Evolutionary conservation across 2,888 invertebrate species (phyloP).

Genomic region (Cordilura impudica): DNA sequence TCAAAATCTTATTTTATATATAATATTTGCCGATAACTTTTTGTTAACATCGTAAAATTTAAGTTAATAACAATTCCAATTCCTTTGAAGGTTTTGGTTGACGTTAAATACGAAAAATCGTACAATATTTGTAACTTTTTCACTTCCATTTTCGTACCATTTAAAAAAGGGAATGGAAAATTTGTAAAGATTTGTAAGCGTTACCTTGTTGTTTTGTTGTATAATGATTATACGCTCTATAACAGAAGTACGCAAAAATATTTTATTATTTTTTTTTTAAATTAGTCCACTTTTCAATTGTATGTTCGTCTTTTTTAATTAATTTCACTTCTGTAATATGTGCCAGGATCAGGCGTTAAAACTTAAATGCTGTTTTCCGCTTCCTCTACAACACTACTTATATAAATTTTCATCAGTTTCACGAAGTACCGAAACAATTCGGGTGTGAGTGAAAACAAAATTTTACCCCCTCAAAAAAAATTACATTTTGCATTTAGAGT

Average conservation of each 20-base stretch:
- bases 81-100: too few relatives aligned
- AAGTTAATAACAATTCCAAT: too few relatives aligned
- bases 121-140: too few relatives aligned
- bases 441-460: slow-evolving; percentile 33
- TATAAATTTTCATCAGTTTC: slow-evolving; percentile 42
- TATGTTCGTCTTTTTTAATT: not conserved
- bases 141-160: too few relatives aligned
- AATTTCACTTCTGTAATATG: slow-evolving; percentile 26
- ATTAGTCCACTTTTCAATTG: slow-evolving; percentile 6
- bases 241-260: slow-evolving; percentile 74
- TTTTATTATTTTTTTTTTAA: slow-evolving; percentile 61
- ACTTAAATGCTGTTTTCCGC: slow-evolving; percentile 53
- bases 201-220: slow-evolving; percentile 67
- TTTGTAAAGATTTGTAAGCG: too few relatives aligned
- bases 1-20: too few relatives aligned
- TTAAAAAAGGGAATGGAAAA: too few relatives aligned
- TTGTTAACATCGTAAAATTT: too few relatives aligned
- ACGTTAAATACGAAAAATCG: too few relatives aligned
- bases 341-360: slow-evolving; percentile 46
- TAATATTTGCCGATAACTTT: too few relatives aligned
- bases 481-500: slow-evolving; percentile 8
- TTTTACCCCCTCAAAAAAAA: not conserved
- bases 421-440: slow-evolving; percentile 18
- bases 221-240: slow-evolving; percentile 72
- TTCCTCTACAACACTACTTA: slow-evolving; percentile 54